These are phyloP conservation scores for Linyphia triangularis DNA, from an alignment of 2,888 invertebrate genomes.

Conservation along the genomic window DNA sequence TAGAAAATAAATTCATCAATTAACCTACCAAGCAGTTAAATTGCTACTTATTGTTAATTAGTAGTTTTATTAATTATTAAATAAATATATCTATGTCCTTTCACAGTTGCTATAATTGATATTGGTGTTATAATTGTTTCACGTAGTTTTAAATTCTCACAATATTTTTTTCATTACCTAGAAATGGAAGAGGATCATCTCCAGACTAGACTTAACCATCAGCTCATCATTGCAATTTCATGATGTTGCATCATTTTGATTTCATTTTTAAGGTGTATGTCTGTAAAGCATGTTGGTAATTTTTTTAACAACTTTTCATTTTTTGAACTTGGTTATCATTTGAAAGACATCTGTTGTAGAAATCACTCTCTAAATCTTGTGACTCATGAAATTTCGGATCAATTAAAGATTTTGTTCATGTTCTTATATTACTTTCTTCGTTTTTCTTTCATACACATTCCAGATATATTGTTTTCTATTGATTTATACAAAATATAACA, in stretches of 20 bases:
- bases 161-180: conserved; percentile 11
- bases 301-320: background rate
- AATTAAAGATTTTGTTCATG: conserved; percentile 9
- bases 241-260: conserved; percentile 22
- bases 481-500: background rate
- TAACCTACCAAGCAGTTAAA: too few species aligned
- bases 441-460: background rate
- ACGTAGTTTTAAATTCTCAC: too few species aligned
- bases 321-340: background rate
- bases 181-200: conserved; percentile 69
- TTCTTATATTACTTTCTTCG: background rate
- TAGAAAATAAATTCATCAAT: too few species aligned
- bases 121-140: too few species aligned
- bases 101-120: too few species aligned
- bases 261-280: conserved; percentile 16
- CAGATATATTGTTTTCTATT: background rate
- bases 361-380: conserved; percentile 1
- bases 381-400: conserved; percentile 16
- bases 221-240: background rate
- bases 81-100: too few species aligned
- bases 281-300: background rate
- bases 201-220: conserved; percentile 22
- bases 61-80: too few species aligned
- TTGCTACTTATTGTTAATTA: too few species aligned
- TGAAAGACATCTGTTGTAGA: background rate